Conservation (phyloP, 2,797 vertebrate genomes). For the Sphenopsis melanotis region DNA sequence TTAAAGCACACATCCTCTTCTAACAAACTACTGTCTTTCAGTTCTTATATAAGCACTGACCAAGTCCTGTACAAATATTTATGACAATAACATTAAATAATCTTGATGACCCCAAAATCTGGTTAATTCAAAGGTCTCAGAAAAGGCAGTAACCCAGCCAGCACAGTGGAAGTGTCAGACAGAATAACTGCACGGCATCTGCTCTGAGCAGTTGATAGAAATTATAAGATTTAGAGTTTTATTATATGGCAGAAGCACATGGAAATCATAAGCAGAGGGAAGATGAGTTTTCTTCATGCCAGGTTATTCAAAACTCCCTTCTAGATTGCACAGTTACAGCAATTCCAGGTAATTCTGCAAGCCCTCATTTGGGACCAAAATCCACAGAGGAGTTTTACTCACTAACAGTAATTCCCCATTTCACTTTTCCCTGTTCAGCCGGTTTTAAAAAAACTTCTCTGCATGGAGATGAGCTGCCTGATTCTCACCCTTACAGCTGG, state of each 20-base stretch:
- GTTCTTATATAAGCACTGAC: constrained; percentile 48
- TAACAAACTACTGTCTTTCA: constrained; percentile 44
- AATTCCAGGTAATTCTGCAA: not conserved
- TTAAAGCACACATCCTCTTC: constrained; percentile 53
- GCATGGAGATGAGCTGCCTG: not conserved
- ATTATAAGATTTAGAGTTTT: not conserved
- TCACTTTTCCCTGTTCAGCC: accelerated
- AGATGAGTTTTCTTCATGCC: not conserved
- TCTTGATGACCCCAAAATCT: constrained; percentile 45
- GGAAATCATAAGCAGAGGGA: not conserved
- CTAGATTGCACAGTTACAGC: accelerated
- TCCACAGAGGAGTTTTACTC: not conserved
- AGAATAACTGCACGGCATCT: not conserved
- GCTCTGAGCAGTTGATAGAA: not conserved
- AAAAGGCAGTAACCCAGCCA: constrained; percentile 26
- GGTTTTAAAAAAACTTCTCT: not conserved
- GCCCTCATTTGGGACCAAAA: not conserved
- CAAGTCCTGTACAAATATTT: constrained; percentile 53
- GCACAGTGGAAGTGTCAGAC: not conserved
- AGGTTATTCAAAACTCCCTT: not conserved
- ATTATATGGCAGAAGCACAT: not conserved
- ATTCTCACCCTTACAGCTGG: not conserved
- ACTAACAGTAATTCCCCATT: not conserved
- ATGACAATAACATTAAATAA: constrained; percentile 59
- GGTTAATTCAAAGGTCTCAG: constrained; percentile 34